Evolutionary conservation across 2,113 vertebrate species (phyloP).

Genomic region (Puma concolor): DNA sequence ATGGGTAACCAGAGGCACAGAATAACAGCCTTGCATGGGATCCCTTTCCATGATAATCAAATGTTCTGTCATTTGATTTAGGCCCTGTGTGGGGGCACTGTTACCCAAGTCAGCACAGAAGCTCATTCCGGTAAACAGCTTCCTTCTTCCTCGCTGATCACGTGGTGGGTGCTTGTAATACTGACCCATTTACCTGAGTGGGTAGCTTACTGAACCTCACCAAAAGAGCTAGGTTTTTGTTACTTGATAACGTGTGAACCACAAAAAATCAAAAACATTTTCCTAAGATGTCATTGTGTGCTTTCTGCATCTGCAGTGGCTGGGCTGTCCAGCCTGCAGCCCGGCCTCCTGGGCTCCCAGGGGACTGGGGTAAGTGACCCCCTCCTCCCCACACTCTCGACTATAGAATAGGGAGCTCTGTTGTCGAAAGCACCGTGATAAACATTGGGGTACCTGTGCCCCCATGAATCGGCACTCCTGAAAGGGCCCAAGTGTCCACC

Average conservation of each 20-base stretch:
- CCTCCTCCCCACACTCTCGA: background rate
- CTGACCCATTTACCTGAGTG: background rate
- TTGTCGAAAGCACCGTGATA: no score
- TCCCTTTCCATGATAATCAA: background rate
- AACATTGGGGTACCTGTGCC: no score
- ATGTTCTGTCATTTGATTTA: rapidly evolving
- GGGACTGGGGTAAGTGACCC: rapidly evolving
- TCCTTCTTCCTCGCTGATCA: rapidly evolving
- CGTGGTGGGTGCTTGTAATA: rapidly evolving
- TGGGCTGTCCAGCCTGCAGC: background rate
- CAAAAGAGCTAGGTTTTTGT: background rate
- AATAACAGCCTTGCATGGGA: background rate
- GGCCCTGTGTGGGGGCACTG: rapidly evolving
- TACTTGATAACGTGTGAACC: background rate
- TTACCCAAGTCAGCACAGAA: background rate
- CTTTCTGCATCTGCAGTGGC: background rate
- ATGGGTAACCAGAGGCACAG: background rate
- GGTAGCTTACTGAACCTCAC: background rate
- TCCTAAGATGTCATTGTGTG: background rate
- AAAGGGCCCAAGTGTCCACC: no score
- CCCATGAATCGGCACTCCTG: no score
- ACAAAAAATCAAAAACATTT: background rate
- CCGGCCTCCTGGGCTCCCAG: background rate
- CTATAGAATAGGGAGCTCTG: background rate
- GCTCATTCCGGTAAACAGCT: rapidly evolving